A percentile compares a stretch with the other conserved stretches of the same genome.
These are phyloP conservation scores for Chrysochloris asiatica DNA, from an alignment of 2,113 vertebrate genomes.

Conservation along the genomic window DNA sequence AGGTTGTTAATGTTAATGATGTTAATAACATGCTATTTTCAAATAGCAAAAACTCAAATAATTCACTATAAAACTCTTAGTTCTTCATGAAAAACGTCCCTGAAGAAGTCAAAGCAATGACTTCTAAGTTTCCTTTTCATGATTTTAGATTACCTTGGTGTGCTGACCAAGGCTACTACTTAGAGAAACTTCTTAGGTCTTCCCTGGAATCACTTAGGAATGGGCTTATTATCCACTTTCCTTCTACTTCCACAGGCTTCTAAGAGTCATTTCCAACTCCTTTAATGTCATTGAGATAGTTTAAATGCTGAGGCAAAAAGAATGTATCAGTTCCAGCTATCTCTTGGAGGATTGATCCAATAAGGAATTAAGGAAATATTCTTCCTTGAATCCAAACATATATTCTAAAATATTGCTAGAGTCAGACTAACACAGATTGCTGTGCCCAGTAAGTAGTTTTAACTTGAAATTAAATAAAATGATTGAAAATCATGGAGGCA, in stretches of 20 bases:
- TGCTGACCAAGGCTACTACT: neutral
- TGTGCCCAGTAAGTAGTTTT: neutral
- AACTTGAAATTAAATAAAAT: slow-evolving; percentile 25
- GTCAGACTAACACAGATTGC: neutral
- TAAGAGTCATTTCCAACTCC: neutral
- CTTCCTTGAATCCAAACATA: neutral
- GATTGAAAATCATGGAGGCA: neutral
- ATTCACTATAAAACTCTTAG: neutral
- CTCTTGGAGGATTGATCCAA: neutral
- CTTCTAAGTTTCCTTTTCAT: neutral
- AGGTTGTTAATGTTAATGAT: neutral
- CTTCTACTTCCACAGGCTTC: neutral
- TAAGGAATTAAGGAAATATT: neutral
- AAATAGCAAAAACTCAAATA: neutral
- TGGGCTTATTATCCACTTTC: neutral
- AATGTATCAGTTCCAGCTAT: neutral
- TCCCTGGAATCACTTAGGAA: neutral
- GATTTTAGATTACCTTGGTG: neutral
- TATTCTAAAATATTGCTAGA: neutral
- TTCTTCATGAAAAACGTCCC: neutral
- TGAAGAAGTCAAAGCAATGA: neutral
- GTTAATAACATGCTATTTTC: neutral
- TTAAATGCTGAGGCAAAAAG: slow-evolving; percentile 7
- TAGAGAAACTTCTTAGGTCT: neutral
- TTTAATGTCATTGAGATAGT: neutral